Evolutionary conservation across 2,888 invertebrate genomes (phyloP), one percentile per base, ranked within the genome.

Genomic region (Entomobrya multifasciata): DNA sequence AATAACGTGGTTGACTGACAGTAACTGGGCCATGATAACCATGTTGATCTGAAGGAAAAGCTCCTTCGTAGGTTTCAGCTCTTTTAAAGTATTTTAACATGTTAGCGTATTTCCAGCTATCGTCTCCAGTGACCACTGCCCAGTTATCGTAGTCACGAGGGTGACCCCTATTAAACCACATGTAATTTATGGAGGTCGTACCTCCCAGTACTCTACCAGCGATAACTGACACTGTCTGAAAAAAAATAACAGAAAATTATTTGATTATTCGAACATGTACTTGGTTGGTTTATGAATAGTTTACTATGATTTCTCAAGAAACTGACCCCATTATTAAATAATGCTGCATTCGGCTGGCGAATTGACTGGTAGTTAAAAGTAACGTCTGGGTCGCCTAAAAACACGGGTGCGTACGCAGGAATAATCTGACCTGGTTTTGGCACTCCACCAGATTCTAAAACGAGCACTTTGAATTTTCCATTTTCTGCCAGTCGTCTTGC

Each of bases 91-190:
- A 67, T 52, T 36, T 36, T 36, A 80, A 30, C 49, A 80, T 44
- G 20, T 80, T 80, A 47, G 49, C 20, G 36, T 80, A 80, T 11
- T 67, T 49, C 79, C 79, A 80, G 30, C 25, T 44, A 0, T 25
- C 17, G 22, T 80, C 79, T n/a, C 22, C 22, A 30, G 79, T 80
- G 1, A 80, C 6, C 17, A 27, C 36, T 57, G 65, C 65, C 79
- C 79, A 79, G 13, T 4, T 3, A 20, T 79, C 44, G 3, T 17
- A 79, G 17, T 79, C 79, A 1, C 17, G 0, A 4, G 79, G 65
- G 22, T 20, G 8, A 1, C 79, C 79, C 10, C 79, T 47, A n/a
- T 72, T 67, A 5, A 44, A 20, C 41, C 44, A 67, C 67, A 67
- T 67, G 20, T 2, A 44, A n/a, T 67, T 67, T 30, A 67, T 36